Evolutionary conservation across 2,797 vertebrate genomes (phyloP).

Genomic region (Arctocebus calabarensis): DNA sequence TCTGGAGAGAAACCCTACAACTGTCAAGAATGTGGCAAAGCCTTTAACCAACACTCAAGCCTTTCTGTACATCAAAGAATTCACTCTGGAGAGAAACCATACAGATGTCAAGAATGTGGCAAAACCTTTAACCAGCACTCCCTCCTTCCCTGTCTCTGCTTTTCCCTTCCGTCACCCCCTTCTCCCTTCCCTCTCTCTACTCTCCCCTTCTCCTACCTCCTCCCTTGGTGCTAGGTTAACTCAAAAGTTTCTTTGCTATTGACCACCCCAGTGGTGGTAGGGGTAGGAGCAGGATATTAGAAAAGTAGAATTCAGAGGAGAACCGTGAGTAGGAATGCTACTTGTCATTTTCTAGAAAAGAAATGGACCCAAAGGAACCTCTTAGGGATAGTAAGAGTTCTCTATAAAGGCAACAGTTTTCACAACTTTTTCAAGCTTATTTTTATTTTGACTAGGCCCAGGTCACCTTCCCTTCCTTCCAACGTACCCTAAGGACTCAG

Average conservation of each 20-base stretch:
- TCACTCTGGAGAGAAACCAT: too few relatives aligned
- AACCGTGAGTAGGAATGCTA: not conserved
- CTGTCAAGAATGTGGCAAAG: too few relatives aligned
- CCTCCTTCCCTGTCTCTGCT: too few relatives aligned
- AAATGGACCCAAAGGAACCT: not conserved
- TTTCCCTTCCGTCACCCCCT: too few relatives aligned
- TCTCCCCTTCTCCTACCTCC: too few relatives aligned
- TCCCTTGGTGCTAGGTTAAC: not conserved
- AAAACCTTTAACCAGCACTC: too few relatives aligned
- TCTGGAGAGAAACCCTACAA: too few relatives aligned
- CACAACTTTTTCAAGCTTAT: not conserved
- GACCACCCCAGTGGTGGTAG: not conserved
- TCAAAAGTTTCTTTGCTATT: conserved; percentile 48
- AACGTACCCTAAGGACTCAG: not conserved
- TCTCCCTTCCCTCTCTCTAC: too few relatives aligned
- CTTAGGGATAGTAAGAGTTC: not conserved
- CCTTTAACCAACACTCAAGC: too few relatives aligned
- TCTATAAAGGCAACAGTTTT: conserved; percentile 1
- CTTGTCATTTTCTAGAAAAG: conserved; percentile 27
- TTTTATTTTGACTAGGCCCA: conserved; percentile 50
- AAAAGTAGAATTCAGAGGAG: conserved; percentile 28
- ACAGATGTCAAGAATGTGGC: too few relatives aligned
- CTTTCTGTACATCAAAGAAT: too few relatives aligned
- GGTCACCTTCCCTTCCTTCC: not conserved
- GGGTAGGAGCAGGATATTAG: not conserved